Base-by-base conservation (phyloP, 2,113 vertebrate species). In the Zosterops pallidus region DNA sequence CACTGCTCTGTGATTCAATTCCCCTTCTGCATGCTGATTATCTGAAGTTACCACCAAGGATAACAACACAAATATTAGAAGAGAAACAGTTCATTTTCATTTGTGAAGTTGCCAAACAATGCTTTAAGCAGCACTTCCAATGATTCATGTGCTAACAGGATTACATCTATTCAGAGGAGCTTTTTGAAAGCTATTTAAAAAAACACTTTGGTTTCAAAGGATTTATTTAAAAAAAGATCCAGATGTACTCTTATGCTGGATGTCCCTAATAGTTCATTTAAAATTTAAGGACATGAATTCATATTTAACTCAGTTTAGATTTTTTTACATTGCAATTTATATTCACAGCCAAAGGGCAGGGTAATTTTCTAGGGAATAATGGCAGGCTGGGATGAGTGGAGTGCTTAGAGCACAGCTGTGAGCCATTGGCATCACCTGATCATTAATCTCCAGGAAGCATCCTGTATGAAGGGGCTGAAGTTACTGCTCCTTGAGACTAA, bases 391-490 rank as follows among this genome's bases (percentile, higher is more conserved):
- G 56, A 82, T 49, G 60, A 52, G 55, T 29, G 3, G 49, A 80
- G 11, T 25, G 90, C 79, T 85, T 28, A 33, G 56, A 86, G 83
- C 65, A 39, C 39, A 90, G 70, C 90, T 92, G 93, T 92, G 79
- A 90, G 76, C 44, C 56, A 78, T 77, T 92, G 71, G 62, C 67
- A 90, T 78, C 87, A 90, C 83, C 69, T 85, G 69, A 89, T 89
- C 91, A 89, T 92, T 96, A 94, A 94, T 86, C 65, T 83, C 84
- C 50, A 85, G 92, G 84, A 78, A 92, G 79, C 3, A 35, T 49
- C 72, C 59, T n/a, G 47, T 74, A 90, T 31, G 26, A 92, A 96
- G 63, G 26, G 37, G 33, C 13, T n/a, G 59, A 71, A 81, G 35
- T 67, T 80, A 80, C 11, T 63, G 55, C 49, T 92, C 53, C 64